phyloP scores from a whole-genome alignment of 2,888 invertebrate species.

The Morinoia aosen region DNA sequence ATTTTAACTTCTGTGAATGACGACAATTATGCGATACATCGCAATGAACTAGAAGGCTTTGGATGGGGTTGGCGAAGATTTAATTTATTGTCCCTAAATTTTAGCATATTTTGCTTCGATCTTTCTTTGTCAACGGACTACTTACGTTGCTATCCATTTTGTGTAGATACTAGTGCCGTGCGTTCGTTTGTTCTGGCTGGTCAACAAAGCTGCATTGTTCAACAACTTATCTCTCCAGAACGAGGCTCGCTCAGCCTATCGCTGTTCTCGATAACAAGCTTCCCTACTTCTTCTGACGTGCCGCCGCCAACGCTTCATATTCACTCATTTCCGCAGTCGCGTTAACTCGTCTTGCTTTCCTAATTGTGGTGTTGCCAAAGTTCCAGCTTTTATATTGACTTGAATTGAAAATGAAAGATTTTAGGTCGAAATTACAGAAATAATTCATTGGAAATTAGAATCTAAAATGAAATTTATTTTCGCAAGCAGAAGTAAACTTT shows the following conservation, averaged over 20 bases:
- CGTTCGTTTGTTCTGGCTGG: neutral
- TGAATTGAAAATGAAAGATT: neutral
- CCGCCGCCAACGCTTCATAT: neutral
- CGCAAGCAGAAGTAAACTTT: no score
- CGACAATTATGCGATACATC: neutral
- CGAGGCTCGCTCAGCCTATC: slow-evolving; percentile 36
- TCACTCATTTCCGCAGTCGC: neutral
- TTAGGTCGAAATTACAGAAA: neutral
- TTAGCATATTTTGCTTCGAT: neutral
- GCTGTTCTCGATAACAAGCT: slow-evolving; percentile 37
- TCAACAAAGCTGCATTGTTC: slow-evolving; percentile 52
- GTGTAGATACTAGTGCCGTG: neutral
- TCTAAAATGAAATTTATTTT: no score
- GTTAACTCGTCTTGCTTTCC: neutral
- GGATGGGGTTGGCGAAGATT: neutral
- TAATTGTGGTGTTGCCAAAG: neutral
- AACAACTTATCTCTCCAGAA: slow-evolving; percentile 37
- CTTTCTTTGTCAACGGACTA: neutral
- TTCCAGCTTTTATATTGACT: neutral
- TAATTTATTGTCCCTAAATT: neutral
- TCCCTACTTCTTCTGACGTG: slow-evolving; percentile 8
- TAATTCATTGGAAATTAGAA: no score
- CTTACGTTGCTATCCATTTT: neutral
- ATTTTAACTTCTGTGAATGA: neutral
- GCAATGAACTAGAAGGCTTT: neutral